Evolutionary conservation across 1,140 invertebrate species (phyloP), one percentile per base, ranked within the genome.

Genomic region (Drosophila arawakana): DNA sequence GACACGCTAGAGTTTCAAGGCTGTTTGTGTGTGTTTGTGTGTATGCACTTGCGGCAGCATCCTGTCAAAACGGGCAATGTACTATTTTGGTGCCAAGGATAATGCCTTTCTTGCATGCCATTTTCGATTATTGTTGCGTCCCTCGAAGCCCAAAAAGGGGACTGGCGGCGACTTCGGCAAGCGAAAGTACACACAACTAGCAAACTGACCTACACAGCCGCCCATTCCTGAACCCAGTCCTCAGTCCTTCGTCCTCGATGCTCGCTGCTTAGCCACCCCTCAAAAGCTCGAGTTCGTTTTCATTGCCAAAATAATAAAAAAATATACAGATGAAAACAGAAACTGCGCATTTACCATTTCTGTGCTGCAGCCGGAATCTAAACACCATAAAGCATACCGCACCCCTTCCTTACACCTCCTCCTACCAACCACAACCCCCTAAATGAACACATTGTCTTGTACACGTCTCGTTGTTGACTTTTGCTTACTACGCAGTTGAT

Each of bases 401-500:
- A 49, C 18, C 49, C n/a, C 30, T 30, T 7, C 11, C n/a, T 30
- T 25, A 8, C 8, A 13, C 52, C 5, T 73, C 35, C 61, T 59
- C 9, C 7, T 21, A 37, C 37, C 37, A 21, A 21, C 30, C 10
- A 44, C 47, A 2, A 11, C 52, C 47, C 60, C 44, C 30, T 21
- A 68, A 73, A 52, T 63, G 41, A 52, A 13, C 49, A 49, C 70
- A 46, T 69, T 75, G 72, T 69, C 66, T 69, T 66, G 58, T 39
- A 49, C 65, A 58, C 47, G 73, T 63, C 73, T 57, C 71, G 62
- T 46, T 75, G 76, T 72, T 84, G 84, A 89, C 74, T 89, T 81
- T 89, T 84, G 84, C 52, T 73, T 78, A 89, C 84, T 89, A 89
- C 84, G 84, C 84, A 89, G 84, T 89, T 89, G 83, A 80, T 89